Conservation (phyloP, 2,113 vertebrate genomes). For the Sorex araneus region DNA sequence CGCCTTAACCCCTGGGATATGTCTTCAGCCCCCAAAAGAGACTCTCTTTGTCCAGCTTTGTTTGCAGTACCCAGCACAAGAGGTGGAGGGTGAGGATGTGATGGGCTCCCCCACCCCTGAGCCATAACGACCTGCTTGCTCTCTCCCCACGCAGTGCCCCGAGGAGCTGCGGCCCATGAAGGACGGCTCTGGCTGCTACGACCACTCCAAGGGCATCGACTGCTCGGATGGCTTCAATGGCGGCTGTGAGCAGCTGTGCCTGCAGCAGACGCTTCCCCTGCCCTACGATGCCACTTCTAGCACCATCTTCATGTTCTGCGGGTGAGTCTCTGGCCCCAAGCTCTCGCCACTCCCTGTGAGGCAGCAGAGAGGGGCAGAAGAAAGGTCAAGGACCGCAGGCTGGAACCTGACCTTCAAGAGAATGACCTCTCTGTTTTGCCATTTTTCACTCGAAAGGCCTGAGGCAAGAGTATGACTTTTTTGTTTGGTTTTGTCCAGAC, state of each 20-base stretch:
- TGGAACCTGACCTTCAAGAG: background rate
- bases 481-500: background rate
- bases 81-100: background rate
- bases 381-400: background rate
- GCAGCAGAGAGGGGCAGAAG: fast-evolving
- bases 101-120: background rate
- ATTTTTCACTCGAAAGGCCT: background rate
- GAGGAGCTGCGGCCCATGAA: conserved; percentile 98
- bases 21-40: too few species aligned
- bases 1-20: too few species aligned
- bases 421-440: background rate
- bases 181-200: conserved; percentile 98
- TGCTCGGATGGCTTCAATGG: conserved; percentile 99
- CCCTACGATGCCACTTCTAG: conserved; percentile 94
- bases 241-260: conserved; percentile 97
- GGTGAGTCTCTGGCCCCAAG: conserved; percentile 90
- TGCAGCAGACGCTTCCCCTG: conserved; percentile 96
- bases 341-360: background rate
- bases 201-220: conserved; percentile 97
- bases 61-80: fast-evolving
- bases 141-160: conserved; percentile 92
- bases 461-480: background rate
- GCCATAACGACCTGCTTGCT: background rate
- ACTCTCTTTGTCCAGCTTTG: too few species aligned
- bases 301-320: conserved; percentile 99